phyloP scores from a whole-genome alignment of 2,113 vertebrate genomes.

The Charadrius vociferus region DNA sequence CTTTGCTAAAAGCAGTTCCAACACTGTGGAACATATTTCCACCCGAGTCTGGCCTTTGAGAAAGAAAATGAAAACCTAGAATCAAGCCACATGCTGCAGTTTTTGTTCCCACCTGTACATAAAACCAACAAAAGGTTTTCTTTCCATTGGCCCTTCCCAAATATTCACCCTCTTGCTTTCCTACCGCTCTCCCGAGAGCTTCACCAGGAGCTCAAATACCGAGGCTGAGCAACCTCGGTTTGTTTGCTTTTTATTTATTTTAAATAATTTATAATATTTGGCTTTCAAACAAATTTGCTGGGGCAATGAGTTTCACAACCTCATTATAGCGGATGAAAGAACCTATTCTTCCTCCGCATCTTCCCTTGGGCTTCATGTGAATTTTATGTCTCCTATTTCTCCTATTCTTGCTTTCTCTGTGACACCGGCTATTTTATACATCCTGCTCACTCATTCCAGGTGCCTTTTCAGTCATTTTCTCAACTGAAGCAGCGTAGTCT shows the following conservation, averaged over 20 bases:
- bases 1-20: not conserved
- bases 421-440: not conserved
- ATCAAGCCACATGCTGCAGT: not conserved
- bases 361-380: not conserved
- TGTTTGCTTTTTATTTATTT: not conserved
- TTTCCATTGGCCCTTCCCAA: not conserved
- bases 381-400: not conserved
- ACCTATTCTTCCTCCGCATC: not conserved
- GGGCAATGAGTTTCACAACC: not conserved
- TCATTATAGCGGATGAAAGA: not conserved
- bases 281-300: not conserved
- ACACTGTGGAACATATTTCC: not conserved
- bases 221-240: not conserved
- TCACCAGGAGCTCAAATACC: not conserved
- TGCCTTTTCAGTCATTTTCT: not conserved
- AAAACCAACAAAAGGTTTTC: not conserved
- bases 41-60: not conserved
- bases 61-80: not conserved
- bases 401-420: rapidly evolving
- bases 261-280: not conserved
- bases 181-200: rapidly evolving
- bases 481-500: not conserved
- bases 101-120: not conserved
- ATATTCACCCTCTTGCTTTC: not conserved
- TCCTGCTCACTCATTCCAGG: not conserved